Base-by-base conservation (phyloP, 92 coral and sea anemone genomes). In the Zoanthus sansibaricus region DNA sequence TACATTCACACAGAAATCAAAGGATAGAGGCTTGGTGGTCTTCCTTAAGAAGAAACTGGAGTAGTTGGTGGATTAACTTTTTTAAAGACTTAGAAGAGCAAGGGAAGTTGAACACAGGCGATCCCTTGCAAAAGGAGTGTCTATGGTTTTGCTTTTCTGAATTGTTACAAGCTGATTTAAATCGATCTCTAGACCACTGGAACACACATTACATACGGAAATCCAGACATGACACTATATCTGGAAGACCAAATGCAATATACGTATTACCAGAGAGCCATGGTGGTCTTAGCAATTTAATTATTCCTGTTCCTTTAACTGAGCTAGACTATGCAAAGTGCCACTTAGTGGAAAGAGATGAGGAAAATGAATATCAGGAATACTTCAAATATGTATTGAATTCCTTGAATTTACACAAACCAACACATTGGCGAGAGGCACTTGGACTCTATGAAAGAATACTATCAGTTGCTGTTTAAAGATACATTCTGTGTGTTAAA, bases 381-480 rank as follows among this genome's bases (percentile, higher is more conserved):
- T 83, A 83, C 68, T 83, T 83, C 37, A 47, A 82, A 47, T 88
- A 88, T 91, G 90, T 91, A 62, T 11, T 55, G 37, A 86, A 91
- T 45, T 74, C 79, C 70, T 79, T 83, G 25, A 55, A 79, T 71
- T 55, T 88, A 61, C 72, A 61, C 44, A 54, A 75, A 51, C 89
- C 92, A 37, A 73, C 87, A 58, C 89, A 88, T 33, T 91, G 94
- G 90, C 79, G 77, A 48, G 90, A 84, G 82, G 92, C 92, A 72
- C 79, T 91, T 21, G 56, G 87, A 20, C 82, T 77, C 58, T 77
- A 54, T 55, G 69, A 77, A 25, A 58, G 58, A 21, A 49, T 77
- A 49, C 58, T 18, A 77, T 21, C 68, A 25, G 58, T 77, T 77
- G 82, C 69, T 30, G 47, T 49, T 77, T 62, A 62, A 62, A 62